Evolutionary conservation across 2,113 vertebrate species (phyloP).

Genomic region (Heliornis fulica): DNA sequence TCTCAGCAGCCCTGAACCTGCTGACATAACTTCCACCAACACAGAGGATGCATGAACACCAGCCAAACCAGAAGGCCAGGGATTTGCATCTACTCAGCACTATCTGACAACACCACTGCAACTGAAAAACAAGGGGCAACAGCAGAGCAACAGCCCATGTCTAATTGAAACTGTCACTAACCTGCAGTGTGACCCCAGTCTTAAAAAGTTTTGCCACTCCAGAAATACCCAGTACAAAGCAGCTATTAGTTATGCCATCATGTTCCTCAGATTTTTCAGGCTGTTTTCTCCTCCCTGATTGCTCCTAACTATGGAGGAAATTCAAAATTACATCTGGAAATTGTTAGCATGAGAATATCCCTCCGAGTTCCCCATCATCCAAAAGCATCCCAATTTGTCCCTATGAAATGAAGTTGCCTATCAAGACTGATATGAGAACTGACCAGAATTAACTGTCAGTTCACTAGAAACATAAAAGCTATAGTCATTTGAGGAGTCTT

Average conservation of each 20-base stretch:
- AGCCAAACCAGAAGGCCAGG: neutral
- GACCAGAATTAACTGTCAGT: neutral
- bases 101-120: neutral
- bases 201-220: neutral
- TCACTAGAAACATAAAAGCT: neutral
- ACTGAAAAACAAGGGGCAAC: neutral
- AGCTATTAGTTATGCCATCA: neutral
- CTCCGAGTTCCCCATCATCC: neutral
- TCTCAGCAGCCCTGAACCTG: neutral
- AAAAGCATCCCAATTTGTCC: neutral
- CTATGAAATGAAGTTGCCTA: neutral
- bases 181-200: neutral
- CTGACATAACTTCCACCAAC: neutral
- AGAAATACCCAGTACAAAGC: neutral
- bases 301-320: neutral
- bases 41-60: fast-evolving
- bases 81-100: neutral
- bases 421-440: neutral
- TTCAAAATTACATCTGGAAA: neutral
- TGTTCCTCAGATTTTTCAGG: neutral
- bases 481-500: neutral
- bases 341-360: neutral
- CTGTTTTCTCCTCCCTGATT: neutral
- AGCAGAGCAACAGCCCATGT: fast-evolving
- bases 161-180: neutral